Evolutionary conservation across 2,888 invertebrate species (phyloP).

Genomic region (Anodontia alba): DNA sequence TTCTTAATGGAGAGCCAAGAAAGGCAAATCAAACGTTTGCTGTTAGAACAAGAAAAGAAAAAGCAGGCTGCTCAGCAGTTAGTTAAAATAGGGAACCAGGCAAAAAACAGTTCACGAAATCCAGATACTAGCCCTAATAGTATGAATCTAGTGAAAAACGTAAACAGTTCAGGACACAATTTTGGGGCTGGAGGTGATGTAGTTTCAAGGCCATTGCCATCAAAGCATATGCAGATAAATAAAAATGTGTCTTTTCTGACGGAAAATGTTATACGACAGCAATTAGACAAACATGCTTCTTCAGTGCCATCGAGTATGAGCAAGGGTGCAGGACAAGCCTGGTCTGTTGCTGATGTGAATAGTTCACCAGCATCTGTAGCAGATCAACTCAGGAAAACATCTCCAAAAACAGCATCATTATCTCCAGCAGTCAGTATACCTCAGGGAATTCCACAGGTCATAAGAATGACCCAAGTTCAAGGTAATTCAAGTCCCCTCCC

Average conservation of each 20-base stretch:
- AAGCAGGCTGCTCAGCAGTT: conserved; percentile 19
- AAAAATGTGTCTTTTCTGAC: conserved; percentile 34
- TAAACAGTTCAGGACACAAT: background rate
- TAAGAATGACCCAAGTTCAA: conserved; percentile 26
- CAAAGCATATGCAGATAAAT: conserved; percentile 7
- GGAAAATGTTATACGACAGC: conserved; percentile 48
- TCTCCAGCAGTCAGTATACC: background rate
- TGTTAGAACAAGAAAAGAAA: conserved; percentile 23
- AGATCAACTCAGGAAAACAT: conserved; percentile 57
- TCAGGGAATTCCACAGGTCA: conserved; percentile 23
- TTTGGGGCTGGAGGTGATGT: background rate
- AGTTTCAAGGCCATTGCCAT: background rate
- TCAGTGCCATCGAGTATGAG: background rate
- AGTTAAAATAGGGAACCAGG: conserved; percentile 6
- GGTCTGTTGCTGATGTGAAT: background rate
- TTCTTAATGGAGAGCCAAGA: background rate
- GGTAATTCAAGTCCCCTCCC: background rate
- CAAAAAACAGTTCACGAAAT: background rate
- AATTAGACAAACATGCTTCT: conserved; percentile 15
- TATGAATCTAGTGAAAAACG: background rate
- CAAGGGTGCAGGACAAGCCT: background rate
- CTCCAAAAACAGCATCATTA: conserved; percentile 32
- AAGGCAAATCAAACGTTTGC: background rate
- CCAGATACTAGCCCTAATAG: background rate
- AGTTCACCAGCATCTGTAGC: background rate